Percentiles rank a stretch among this genome's conserved stretches.
phyloP scores from a whole-genome alignment of 2,888 invertebrate genomes.

The Parnassius glacialis region DNA sequence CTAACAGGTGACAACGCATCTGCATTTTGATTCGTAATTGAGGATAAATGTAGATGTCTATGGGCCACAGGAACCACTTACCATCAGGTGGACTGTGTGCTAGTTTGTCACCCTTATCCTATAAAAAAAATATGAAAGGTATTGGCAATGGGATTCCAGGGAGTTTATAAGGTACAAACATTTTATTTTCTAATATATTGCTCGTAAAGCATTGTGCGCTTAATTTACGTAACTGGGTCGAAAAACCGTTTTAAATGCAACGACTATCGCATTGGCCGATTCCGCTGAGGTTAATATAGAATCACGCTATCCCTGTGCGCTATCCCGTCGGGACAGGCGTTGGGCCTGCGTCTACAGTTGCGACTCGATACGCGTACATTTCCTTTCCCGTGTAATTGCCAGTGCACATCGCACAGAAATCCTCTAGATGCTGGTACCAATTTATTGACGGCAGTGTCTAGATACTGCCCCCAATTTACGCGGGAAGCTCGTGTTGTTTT shows the following conservation, averaged over 20 bases:
- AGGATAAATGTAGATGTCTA: too few species aligned
- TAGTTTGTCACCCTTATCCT: too few species aligned
- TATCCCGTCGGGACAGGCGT: slow-evolving; percentile 16
- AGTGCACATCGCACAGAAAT: neutral
- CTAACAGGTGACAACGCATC: too few species aligned
- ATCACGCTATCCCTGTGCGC: slow-evolving; percentile 27
- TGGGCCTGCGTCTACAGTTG: slow-evolving; percentile 8
- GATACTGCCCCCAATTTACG: neutral
- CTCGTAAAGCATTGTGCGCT: too few species aligned
- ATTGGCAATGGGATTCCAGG: too few species aligned
- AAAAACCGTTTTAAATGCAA: slow-evolving; percentile 16
- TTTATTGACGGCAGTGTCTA: neutral
- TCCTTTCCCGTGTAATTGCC: slow-evolving; percentile 13
- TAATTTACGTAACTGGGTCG: slow-evolving; percentile 7
- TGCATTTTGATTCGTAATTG: too few species aligned
- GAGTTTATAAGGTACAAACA: too few species aligned
- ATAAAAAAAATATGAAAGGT: too few species aligned
- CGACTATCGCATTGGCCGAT: slow-evolving; percentile 6
- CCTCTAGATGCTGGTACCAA: neutral
- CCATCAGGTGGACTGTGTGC: too few species aligned
- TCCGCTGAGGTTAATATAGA: slow-evolving; percentile 13
- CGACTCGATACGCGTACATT: slow-evolving; percentile 13
- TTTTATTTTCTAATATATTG: too few species aligned
- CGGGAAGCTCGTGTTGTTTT: neutral
- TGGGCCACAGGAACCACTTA: too few species aligned